A percentile compares a stretch with the other conserved stretches of the same genome.
These are phyloP conservation scores for Chionomys nivalis DNA, from an alignment of 2,113 vertebrate genomes.

Conservation along the genomic window DNA sequence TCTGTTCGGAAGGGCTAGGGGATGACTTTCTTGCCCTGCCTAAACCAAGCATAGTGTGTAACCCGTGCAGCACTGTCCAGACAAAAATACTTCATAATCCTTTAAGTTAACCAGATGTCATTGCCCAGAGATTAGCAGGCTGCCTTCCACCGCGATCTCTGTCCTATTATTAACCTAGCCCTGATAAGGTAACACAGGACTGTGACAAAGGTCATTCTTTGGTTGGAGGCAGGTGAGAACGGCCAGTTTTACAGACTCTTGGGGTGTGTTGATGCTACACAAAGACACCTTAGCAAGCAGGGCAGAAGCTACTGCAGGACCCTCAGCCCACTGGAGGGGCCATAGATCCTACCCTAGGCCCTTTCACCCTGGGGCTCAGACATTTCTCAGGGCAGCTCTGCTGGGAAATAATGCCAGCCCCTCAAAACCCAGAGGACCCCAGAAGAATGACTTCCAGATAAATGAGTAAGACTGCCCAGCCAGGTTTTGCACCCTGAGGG, in stretches of 20 bases:
- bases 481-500: not conserved
- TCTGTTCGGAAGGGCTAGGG: too few relatives aligned
- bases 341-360: fast-evolving
- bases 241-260: not conserved
- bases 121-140: slow-evolving; percentile 41
- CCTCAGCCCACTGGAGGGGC: not conserved
- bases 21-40: not conserved
- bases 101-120: not conserved
- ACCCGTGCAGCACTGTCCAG: not conserved
- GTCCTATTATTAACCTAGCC: slow-evolving; percentile 62
- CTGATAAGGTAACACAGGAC: not conserved
- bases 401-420: not conserved
- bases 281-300: not conserved
- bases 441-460: not conserved
- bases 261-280: not conserved
- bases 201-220: slow-evolving; percentile 30
- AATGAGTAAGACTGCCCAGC: not conserved
- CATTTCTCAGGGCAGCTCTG: not conserved
- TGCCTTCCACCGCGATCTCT: not conserved
- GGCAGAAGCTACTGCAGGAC: not conserved
- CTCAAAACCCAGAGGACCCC: not conserved
- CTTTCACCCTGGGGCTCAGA: not conserved
- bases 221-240: too few relatives aligned
- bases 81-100: slow-evolving; percentile 39
- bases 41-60: not conserved